These are phyloP conservation scores for Falco novaeseelandiae DNA, from an alignment of 2,797 vertebrate species.

Conservation along the genomic window DNA sequence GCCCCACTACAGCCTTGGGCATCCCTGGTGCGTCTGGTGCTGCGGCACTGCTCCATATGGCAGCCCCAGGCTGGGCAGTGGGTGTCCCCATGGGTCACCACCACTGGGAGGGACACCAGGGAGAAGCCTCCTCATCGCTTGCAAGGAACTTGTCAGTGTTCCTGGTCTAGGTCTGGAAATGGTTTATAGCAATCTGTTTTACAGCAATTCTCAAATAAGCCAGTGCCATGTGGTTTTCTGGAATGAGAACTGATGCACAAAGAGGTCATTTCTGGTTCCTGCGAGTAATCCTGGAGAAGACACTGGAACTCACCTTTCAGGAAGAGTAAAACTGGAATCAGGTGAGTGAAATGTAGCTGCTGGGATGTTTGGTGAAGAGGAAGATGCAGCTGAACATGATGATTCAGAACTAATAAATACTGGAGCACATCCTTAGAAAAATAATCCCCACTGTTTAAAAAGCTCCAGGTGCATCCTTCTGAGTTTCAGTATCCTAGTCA, in stretches of 20 bases:
- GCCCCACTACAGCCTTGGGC: neutral
- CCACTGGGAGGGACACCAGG: neutral
- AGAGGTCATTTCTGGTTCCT: too few species aligned
- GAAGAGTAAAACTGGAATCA: neutral
- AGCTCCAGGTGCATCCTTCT: neutral
- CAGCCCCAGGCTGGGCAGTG: too few species aligned
- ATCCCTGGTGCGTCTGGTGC: neutral
- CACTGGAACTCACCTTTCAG: neutral
- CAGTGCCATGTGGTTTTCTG: accelerated
- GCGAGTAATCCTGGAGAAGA: neutral
- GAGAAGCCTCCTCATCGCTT: too few species aligned
- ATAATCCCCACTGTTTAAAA: too few species aligned
- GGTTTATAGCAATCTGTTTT: neutral
- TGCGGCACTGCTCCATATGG: neutral
- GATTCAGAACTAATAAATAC: neutral
- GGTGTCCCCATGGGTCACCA: neutral
- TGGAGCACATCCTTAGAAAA: neutral
- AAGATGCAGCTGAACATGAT: too few species aligned
- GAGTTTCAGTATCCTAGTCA: too few species aligned
- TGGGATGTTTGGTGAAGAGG: neutral
- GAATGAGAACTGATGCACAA: neutral
- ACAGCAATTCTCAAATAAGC: neutral
- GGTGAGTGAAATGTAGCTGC: too few species aligned
- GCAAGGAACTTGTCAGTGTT: neutral
- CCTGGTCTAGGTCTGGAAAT: neutral